phyloP scores from a whole-genome alignment of 2,797 vertebrate genomes.

The Scleropages formosus region DNA sequence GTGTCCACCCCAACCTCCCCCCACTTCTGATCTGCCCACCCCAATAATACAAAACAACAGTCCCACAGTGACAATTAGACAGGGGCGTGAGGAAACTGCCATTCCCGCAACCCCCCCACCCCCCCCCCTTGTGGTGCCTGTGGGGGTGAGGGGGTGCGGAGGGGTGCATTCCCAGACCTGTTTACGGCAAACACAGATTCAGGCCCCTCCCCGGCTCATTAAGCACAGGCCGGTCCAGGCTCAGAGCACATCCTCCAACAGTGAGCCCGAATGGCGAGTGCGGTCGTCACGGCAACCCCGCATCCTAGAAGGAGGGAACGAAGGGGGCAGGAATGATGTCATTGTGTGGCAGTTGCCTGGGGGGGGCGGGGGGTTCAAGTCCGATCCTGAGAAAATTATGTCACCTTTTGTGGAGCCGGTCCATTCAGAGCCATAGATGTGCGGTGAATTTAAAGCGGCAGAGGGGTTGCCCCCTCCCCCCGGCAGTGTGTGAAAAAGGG shows the following conservation, averaged over 20 bases:
- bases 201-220: slow-evolving; percentile 59
- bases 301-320: slow-evolving; percentile 62
- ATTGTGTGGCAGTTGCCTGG: slow-evolving; percentile 23
- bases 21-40: not conserved
- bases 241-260: slow-evolving; percentile 70
- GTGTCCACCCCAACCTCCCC: not conserved
- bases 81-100: not conserved
- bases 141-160: not conserved
- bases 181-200: slow-evolving; percentile 65
- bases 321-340: slow-evolving; percentile 40
- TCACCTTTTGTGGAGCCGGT: slow-evolving; percentile 65
- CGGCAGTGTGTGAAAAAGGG: slow-evolving; percentile 39
- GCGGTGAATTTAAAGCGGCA: slow-evolving; percentile 79
- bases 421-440: slow-evolving; percentile 74
- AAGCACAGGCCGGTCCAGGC: slow-evolving; percentile 62
- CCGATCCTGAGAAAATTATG: slow-evolving; percentile 73
- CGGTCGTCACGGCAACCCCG: slow-evolving; percentile 76
- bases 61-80: not conserved
- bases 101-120: not conserved
- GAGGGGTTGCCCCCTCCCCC: slow-evolving; percentile 66
- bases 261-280: slow-evolving; percentile 54
- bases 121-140: not conserved
- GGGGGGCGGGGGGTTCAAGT: slow-evolving; percentile 47
- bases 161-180: slow-evolving; percentile 60
- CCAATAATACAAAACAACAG: not conserved